Evolutionary conservation across 2,888 invertebrate genomes (phyloP).

Genomic region (Andricus quercusramuli): DNA sequence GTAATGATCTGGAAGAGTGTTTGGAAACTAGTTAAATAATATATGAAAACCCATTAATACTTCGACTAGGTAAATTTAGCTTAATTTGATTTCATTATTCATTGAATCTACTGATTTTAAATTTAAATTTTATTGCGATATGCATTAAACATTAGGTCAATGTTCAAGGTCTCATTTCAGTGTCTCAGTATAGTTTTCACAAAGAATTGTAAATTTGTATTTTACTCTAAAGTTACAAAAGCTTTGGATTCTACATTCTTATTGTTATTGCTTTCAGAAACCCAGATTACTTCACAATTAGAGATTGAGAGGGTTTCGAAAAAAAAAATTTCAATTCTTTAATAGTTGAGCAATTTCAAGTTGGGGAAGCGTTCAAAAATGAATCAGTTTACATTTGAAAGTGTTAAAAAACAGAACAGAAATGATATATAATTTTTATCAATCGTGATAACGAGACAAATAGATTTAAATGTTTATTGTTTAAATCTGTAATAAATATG

Average conservation of each 20-base stretch:
- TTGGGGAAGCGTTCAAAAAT: too few relatives aligned
- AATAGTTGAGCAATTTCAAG: too few relatives aligned
- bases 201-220: slow-evolving; percentile 30
- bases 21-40: not conserved
- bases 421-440: too few relatives aligned
- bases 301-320: not conserved
- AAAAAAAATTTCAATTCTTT: too few relatives aligned
- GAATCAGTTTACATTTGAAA: too few relatives aligned
- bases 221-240: not conserved
- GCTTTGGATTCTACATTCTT: not conserved
- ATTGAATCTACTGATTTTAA: slow-evolving; percentile 38
- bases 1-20: not conserved
- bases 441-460: too few relatives aligned
- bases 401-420: too few relatives aligned
- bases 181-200: slow-evolving; percentile 16
- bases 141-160: slow-evolving; percentile 56
- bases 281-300: not conserved
- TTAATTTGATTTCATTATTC: not conserved
- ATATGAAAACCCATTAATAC: not conserved
- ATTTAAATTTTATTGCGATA: slow-evolving; percentile 41
- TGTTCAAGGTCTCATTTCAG: slow-evolving; percentile 53
- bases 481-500: too few relatives aligned
- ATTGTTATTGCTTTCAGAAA: not conserved
- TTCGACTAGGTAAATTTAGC: not conserved
- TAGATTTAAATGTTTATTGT: too few relatives aligned